Base-by-base conservation (phyloP, 2,113 vertebrate species). In the Corythornis madagascariensis region DNA sequence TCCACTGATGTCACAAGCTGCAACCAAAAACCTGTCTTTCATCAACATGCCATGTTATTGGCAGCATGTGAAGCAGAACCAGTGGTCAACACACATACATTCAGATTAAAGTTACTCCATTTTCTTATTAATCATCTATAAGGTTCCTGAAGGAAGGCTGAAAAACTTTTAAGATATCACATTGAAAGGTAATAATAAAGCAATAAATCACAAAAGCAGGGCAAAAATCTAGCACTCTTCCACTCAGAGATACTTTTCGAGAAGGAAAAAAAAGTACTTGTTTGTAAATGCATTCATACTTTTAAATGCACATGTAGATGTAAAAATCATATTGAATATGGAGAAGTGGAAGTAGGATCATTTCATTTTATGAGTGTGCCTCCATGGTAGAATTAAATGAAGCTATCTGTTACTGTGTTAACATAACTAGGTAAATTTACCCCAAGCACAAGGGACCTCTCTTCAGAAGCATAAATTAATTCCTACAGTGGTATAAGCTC, bases 301-400 rank as follows among this genome's bases (percentile, higher is more conserved):
- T 94, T 72, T 15, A 74, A 48, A 87, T 65, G 24, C 4, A 2
- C 15, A 6, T 11, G 5, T 20, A 83, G 26, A 66, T 84, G 31
- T 38, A 82, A 69, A 77, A 95, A 31, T 29, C 17, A 20, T 7
- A 55, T 2, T 57, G 24, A 61, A 75, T 66, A 74, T 42, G 42
- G 33, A 92, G 33, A 56, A 92, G 45, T 10, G 13, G 42, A 89
- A 90, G 31, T 5, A 78, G 22, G 14, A 76, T 40, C 13, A 71
- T 74, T 85, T 91, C 84, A 92, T 78, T 71, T 90, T n/a, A 50
- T 11, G 64, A 78, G 76, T 48, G 76, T 82, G 77, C 53, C 81
- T n/a, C 55, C 45, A 8, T 0, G 1, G 24, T 26, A 21, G 53
- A 95, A 31, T 76, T 79, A 85, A 70, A 75, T 28, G 25, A 82